Evolutionary conservation across 1,140 invertebrate species (phyloP).

Genomic region (Trissolcus basalis): DNA sequence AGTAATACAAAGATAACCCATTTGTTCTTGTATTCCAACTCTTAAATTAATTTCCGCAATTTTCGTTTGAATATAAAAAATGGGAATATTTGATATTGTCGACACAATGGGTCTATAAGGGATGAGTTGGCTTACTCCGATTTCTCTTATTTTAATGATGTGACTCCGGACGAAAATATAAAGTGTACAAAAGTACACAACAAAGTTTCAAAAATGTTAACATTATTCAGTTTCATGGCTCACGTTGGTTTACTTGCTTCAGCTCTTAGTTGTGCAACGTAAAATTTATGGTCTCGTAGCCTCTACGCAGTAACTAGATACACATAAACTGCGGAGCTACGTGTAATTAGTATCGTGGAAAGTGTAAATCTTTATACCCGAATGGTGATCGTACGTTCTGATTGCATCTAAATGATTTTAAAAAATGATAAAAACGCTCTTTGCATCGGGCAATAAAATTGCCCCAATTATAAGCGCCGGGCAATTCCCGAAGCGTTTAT

Average conservation of each 20-base stretch:
- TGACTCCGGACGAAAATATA: slow-evolving; percentile 3
- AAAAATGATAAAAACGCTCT: background rate
- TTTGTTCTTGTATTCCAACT: no score
- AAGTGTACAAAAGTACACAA: slow-evolving; percentile 18
- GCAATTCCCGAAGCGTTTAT: no score
- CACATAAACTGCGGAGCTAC: slow-evolving; percentile 47
- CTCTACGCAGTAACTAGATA: slow-evolving; percentile 46
- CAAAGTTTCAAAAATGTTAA: slow-evolving; percentile 48
- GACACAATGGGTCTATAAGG: no score
- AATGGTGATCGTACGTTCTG: slow-evolving; percentile 22
- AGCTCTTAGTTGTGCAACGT: slow-evolving; percentile 44
- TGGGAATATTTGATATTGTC: no score
- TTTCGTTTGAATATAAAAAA: no score
- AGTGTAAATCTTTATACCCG: slow-evolving; percentile 45
- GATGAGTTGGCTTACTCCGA: no score
- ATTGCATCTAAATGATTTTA: slow-evolving; percentile 6
- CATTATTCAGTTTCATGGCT: slow-evolving; percentile 57
- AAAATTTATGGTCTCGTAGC: slow-evolving; percentile 54
- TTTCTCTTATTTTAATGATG: no score
- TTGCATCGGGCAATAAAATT: no score
- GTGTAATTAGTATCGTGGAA: slow-evolving; percentile 57
- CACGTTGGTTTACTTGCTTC: slow-evolving; percentile 50
- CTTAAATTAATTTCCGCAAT: no score
- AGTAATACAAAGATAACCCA: no score
- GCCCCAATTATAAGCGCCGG: no score